phyloP scores from a whole-genome alignment of 2,113 vertebrate genomes.

The Lasiurus cinereus region DNA sequence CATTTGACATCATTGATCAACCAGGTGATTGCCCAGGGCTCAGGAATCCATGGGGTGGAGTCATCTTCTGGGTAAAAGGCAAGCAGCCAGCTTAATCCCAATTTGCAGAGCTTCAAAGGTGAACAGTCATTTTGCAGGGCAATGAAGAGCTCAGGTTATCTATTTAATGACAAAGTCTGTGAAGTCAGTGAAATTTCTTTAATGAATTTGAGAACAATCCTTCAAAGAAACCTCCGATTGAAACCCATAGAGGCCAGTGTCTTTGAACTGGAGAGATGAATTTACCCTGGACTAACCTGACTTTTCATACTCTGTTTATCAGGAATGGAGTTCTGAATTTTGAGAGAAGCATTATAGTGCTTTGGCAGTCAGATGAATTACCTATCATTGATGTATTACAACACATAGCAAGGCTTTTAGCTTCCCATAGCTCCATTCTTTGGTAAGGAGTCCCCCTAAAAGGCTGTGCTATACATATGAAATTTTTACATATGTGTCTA shows the following conservation, averaged over 20 bases:
- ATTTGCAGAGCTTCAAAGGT: slow-evolving; percentile 88
- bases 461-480: slow-evolving; percentile 16
- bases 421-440: slow-evolving; percentile 24
- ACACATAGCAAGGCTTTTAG: slow-evolving; percentile 44
- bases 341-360: slow-evolving; percentile 72
- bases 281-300: slow-evolving; percentile 87
- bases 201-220: slow-evolving; percentile 91
- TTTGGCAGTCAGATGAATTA: slow-evolving; percentile 57
- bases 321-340: slow-evolving; percentile 82
- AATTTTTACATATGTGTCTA: neutral
- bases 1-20: slow-evolving; percentile 50
- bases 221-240: slow-evolving; percentile 91
- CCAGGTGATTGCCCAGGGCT: slow-evolving; percentile 33
- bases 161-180: slow-evolving; percentile 89
- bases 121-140: slow-evolving; percentile 86
- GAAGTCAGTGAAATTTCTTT: slow-evolving; percentile 91
- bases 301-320: slow-evolving; percentile 86
- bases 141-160: slow-evolving; percentile 85
- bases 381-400: slow-evolving; percentile 65
- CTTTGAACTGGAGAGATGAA: slow-evolving; percentile 88
- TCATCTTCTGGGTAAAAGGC: slow-evolving; percentile 73
- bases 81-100: slow-evolving; percentile 85
- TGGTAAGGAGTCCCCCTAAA: slow-evolving; percentile 19
- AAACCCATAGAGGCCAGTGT: slow-evolving; percentile 83
- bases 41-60: slow-evolving; percentile 30